Evolutionary conservation across 1,140 invertebrate species (phyloP).

Genomic region (Drosophila biarmipes): DNA sequence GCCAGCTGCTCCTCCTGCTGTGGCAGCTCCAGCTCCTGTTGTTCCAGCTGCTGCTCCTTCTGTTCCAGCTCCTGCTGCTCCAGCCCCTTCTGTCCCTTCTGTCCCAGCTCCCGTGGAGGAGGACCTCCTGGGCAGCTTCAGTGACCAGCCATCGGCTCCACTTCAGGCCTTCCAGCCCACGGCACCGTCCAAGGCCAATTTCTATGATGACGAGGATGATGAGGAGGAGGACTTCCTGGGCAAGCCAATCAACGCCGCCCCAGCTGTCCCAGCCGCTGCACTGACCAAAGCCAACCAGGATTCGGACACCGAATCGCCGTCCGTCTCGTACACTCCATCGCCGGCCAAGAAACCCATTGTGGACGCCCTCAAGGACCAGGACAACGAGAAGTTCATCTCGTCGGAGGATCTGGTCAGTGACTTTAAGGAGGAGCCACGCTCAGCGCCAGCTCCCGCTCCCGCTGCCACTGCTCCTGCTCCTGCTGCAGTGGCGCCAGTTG

Average conservation of each 20-base stretch:
- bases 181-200: conserved; percentile 44
- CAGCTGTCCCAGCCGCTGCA: conserved; percentile 22
- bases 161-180: conserved; percentile 53
- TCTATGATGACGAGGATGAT: conserved; percentile 59
- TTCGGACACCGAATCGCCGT: conserved; percentile 75
- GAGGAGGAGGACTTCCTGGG: conserved; percentile 54
- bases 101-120: conserved; percentile 20
- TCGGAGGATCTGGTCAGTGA: conserved; percentile 81
- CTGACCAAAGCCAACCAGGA: conserved; percentile 53
- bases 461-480: not conserved
- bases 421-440: conserved; percentile 76
- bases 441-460: conserved; percentile 17
- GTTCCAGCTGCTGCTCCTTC: conserved; percentile 3
- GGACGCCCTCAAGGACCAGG: conserved; percentile 79
- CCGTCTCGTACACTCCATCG: conserved; percentile 74
- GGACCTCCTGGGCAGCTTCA: conserved; percentile 64
- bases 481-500: conserved; percentile 3
- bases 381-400: conserved; percentile 83
- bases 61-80: conserved; percentile 6
- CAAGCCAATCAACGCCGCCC: conserved; percentile 25
- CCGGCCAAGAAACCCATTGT: conserved; percentile 79
- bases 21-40: conserved; percentile 10
- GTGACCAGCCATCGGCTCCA: conserved; percentile 41
- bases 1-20: conserved; percentile 1
- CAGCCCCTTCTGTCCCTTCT: conserved; percentile 5